Evolutionary conservation across 2,888 invertebrate genomes (phyloP).

Genomic region (Branchipolynoe longqiensis): DNA sequence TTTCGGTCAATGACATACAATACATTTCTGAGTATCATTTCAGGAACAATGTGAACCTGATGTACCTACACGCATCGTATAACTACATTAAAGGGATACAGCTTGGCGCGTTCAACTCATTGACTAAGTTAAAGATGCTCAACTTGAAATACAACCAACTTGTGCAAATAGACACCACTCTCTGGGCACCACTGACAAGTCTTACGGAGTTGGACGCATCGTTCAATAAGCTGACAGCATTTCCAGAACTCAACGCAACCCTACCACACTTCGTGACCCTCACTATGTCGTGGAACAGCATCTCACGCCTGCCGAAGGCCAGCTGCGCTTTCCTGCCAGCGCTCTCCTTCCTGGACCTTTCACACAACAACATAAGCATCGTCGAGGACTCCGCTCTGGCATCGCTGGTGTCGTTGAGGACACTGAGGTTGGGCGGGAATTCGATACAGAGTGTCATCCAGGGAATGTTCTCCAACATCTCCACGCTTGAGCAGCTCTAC

Average conservation of each 20-base stretch:
- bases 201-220: neutral
- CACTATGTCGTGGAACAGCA: conserved; percentile 4
- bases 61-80: neutral
- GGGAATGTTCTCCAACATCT: conserved; percentile 23
- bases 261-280: neutral
- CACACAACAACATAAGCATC: neutral
- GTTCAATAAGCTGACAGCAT: neutral
- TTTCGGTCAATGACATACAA: conserved; percentile 10
- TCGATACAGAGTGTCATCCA: neutral
- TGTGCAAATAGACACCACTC: neutral
- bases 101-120: neutral
- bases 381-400: neutral
- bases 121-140: neutral
- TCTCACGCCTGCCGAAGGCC: neutral
- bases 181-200: neutral
- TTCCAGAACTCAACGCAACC: neutral
- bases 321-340: neutral
- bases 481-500: neutral
- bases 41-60: conserved; percentile 5
- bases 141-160: conserved; percentile 28
- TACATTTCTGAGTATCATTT: neutral
- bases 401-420: neutral
- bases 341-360: neutral
- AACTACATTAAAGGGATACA: conserved; percentile 15
- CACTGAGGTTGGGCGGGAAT: neutral